phyloP scores from a whole-genome alignment of 2,888 invertebrate species.

The Nysson spinosus region DNA sequence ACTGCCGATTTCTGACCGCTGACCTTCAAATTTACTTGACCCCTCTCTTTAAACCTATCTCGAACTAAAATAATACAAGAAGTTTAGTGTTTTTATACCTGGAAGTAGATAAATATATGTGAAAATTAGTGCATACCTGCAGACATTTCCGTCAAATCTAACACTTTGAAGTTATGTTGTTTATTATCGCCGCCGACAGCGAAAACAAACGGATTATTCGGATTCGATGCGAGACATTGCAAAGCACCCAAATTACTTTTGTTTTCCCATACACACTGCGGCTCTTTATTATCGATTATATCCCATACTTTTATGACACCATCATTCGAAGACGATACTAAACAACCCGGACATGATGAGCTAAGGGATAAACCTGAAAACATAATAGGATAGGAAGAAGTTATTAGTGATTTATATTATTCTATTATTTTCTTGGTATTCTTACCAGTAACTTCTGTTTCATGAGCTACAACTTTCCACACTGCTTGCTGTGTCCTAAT shows the following conservation, averaged over 20 bases:
- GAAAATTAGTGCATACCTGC: constrained; percentile 78
- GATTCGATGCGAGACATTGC: constrained; percentile 86
- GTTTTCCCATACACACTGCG: constrained; percentile 66
- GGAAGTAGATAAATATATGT: too few relatives aligned
- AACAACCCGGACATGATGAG: constrained; percentile 84
- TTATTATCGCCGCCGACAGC: constrained; percentile 92
- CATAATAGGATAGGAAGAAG: constrained; percentile 1
- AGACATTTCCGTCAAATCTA: constrained; percentile 81
- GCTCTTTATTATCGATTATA: constrained; percentile 64
- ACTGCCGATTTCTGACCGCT: not conserved
- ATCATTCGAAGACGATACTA: constrained; percentile 89
- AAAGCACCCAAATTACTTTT: constrained; percentile 83
- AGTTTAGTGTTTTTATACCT: constrained; percentile 13
- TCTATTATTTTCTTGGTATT: not conserved
- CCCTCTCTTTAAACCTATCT: constrained; percentile 58
- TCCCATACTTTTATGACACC: constrained; percentile 94
- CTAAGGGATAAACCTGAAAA: constrained; percentile 84
- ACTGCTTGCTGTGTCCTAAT: constrained; percentile 79
- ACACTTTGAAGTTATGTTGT: constrained; percentile 84
- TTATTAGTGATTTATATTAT: not conserved
- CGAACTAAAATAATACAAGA: constrained; percentile 59
- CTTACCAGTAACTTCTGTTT: constrained; percentile 89
- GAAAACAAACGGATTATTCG: constrained; percentile 89
- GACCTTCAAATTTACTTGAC: too few relatives aligned
- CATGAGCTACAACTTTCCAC: constrained; percentile 88